Base-by-base conservation (phyloP, 2,797 vertebrate genomes). In the Rousettus madagascariensis region DNA sequence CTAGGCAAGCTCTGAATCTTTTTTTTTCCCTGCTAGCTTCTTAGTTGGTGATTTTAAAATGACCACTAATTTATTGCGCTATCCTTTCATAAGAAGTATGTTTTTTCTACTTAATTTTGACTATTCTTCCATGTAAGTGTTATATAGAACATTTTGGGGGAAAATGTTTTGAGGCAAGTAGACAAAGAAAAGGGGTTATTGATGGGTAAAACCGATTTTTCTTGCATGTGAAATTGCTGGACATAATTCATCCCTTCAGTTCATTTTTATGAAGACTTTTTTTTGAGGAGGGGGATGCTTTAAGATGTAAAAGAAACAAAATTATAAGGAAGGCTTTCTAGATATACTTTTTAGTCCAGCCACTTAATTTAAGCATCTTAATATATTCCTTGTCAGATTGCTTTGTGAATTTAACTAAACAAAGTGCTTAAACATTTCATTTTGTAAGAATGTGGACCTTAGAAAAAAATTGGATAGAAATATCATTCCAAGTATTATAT, bases 351-450 rank as follows among this genome's bases (percentile, higher is more conserved):
- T 38, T 82, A 65, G 53, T 82, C 24, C 6, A 0, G 33, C 24
- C 30, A 22, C 71, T 59, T 63, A 22, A 30, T 55, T 66, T 91
- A 51, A 90, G 68, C 53, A 59, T 94, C 75, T 65, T 55, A 80
- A 36, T 59, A 41, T 59, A 59, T 87, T 63, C 38, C 38, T 78
- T 26, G 8, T 65, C 12, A 90, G 61, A 65, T 65, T 85, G 41
- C 66, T 92, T 80, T 92, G 86, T 87, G 65, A 95, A 63, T 87
- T 93, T 77, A 83, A 49, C 28, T 74, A 49, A 94, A 92, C 43
- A 51, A 66, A 49, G 30, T n/a, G 87, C 46, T 78, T 72, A 38
- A 93, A 91, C 26, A 72, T 93, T 88, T 94, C 11, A 30, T 88
- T 12, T 87, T 69, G 8, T 57, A 66, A 86, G 49, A 91, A 75